Evolutionary conservation across 2,888 invertebrate species (phyloP).

Genomic region (Sminthurinus aureus): DNA sequence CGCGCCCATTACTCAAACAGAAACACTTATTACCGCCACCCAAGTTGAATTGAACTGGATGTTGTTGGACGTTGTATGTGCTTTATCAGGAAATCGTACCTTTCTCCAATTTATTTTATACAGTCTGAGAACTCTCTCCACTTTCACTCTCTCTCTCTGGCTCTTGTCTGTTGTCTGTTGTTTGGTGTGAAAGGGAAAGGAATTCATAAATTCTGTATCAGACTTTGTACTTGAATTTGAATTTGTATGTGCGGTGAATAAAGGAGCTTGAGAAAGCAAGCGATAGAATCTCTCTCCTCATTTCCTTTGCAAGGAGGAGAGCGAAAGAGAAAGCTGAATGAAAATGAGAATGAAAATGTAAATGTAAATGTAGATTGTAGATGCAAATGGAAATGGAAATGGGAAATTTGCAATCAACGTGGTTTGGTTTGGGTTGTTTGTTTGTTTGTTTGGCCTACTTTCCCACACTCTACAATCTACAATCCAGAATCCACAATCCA

Average conservation of each 20-base stretch:
- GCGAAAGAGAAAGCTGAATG: too few relatives aligned
- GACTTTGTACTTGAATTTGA: background rate
- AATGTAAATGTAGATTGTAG: background rate
- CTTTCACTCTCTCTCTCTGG: background rate
- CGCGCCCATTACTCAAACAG: constrained; percentile 36
- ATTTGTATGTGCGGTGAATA: background rate
- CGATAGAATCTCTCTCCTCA: background rate
- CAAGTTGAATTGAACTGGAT: background rate
- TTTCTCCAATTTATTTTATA: too few relatives aligned
- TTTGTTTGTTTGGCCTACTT: too few relatives aligned
- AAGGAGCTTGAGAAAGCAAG: background rate
- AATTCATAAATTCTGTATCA: too few relatives aligned
- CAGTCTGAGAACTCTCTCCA: too few relatives aligned
- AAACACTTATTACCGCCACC: constrained; percentile 6
- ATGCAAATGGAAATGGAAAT: background rate
- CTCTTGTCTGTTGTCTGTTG: background rate
- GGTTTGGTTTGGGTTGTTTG: background rate
- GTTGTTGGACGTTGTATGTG: too few relatives aligned
- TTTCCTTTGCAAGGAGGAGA: too few relatives aligned
- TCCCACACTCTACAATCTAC: too few relatives aligned
- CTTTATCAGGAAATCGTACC: background rate
- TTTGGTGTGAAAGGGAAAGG: too few relatives aligned
- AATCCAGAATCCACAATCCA: too few relatives aligned
- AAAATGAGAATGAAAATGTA: too few relatives aligned
- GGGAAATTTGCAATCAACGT: background rate